A percentile compares a stretch with the other conserved stretches of the same genome.
Evolutionary conservation across 1,140 invertebrate species (phyloP).

Genomic region (Drosophila micromelanica): DNA sequence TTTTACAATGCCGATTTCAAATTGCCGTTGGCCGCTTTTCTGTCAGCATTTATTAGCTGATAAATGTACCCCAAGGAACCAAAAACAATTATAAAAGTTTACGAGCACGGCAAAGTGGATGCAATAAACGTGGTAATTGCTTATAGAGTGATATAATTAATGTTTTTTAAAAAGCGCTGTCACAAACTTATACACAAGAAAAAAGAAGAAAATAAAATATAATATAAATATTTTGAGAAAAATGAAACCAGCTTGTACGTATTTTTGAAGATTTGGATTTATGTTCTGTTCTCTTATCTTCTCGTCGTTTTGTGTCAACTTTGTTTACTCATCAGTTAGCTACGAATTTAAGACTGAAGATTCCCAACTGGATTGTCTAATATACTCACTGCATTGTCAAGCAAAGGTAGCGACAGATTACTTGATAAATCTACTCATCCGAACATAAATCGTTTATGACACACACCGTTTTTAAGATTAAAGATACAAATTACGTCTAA

Average conservation of each 20-base stretch:
- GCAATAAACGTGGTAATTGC: conserved; percentile 7
- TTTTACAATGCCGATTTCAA: conserved; percentile 30
- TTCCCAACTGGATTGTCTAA: conserved; percentile 11
- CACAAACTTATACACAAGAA: background rate
- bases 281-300: too few species aligned
- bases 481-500: conserved; percentile 3
- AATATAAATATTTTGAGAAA: background rate
- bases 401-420: conserved; percentile 40
- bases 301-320: conserved; percentile 19
- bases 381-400: conserved; percentile 65
- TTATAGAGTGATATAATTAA: conserved; percentile 3
- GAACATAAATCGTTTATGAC: conserved; percentile 70
- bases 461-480: conserved; percentile 42
- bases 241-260: too few species aligned
- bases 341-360: conserved; percentile 47
- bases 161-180: background rate
- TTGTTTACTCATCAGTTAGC: conserved; percentile 44
- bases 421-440: conserved; percentile 65
- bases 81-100: conserved; percentile 51
- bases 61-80: conserved; percentile 23
- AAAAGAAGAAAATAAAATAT: background rate
- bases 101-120: background rate
- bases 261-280: too few species aligned
- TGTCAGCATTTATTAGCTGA: conserved; percentile 29
- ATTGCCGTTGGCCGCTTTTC: conserved; percentile 2